A percentile compares a stretch with the other conserved stretches of the same genome.
These are phyloP conservation scores for Drosophila hydei DNA, from an alignment of 1,140 invertebrate genomes.

Conservation along the genomic window DNA sequence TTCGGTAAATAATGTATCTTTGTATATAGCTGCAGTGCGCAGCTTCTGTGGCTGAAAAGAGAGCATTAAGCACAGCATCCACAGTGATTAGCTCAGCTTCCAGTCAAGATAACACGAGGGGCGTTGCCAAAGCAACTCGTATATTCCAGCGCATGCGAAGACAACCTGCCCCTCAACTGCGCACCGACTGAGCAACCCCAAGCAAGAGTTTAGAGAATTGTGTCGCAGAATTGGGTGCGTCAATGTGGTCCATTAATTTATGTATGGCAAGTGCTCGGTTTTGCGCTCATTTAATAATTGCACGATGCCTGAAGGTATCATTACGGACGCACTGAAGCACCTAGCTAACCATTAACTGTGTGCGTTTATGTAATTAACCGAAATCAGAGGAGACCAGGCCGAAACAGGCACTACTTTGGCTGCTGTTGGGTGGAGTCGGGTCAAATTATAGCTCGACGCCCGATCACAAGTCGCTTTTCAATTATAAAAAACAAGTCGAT, in stretches of 20 bases:
- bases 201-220: slow-evolving; percentile 52
- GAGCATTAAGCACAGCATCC: slow-evolving; percentile 25
- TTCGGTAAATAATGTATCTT: not conserved
- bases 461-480: slow-evolving; percentile 48
- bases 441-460: not conserved
- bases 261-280: slow-evolving; percentile 76
- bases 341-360: slow-evolving; percentile 56
- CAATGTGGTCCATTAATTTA: slow-evolving; percentile 64
- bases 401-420: not conserved
- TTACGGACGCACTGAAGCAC: slow-evolving; percentile 60
- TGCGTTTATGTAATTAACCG: slow-evolving; percentile 69
- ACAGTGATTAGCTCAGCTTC: slow-evolving; percentile 56
- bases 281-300: slow-evolving; percentile 81
- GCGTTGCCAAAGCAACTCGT: slow-evolving; percentile 52
- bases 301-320: slow-evolving; percentile 76
- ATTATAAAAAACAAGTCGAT: slow-evolving; percentile 46
- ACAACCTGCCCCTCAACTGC: not conserved
- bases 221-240: slow-evolving; percentile 42
- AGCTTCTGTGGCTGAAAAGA: slow-evolving; percentile 45
- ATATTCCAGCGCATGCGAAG: slow-evolving; percentile 45
- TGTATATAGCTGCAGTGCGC: slow-evolving; percentile 44
- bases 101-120: slow-evolving; percentile 52
- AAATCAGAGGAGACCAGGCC: slow-evolving; percentile 35
- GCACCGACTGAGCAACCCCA: not conserved
- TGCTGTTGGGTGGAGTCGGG: not conserved